These are phyloP conservation scores for Myotis findleyi DNA, from an alignment of 2,797 vertebrate species.

Conservation along the genomic window DNA sequence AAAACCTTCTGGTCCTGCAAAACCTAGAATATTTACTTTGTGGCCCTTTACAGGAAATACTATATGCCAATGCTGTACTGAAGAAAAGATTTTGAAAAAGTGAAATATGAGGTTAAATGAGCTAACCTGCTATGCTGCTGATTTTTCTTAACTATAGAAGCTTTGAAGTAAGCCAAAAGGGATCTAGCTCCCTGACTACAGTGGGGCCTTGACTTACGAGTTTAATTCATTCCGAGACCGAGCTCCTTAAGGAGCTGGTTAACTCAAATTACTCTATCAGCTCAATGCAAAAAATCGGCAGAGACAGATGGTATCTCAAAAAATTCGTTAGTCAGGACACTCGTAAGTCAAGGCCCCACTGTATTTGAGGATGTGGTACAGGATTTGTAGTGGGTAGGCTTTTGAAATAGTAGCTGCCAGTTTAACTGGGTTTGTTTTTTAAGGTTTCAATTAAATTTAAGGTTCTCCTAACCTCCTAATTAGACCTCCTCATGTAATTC, in stretches of 20 bases:
- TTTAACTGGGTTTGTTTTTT: background rate
- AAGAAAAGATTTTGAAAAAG: background rate
- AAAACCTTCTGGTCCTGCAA: background rate
- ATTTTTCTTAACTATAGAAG: background rate
- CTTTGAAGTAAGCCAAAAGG: background rate
- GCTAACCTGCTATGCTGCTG: background rate
- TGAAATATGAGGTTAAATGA: background rate
- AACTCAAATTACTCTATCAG: too few relatives aligned
- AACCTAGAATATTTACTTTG: background rate
- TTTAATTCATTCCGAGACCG: too few relatives aligned
- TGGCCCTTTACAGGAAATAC: background rate
- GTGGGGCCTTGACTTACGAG: too few relatives aligned
- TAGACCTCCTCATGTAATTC: background rate
- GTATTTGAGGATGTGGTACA: background rate
- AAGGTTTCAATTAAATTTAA: conserved; percentile 35
- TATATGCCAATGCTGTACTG: background rate
- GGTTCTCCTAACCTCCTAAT: background rate
- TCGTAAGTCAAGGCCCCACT: too few relatives aligned
- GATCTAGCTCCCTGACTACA: background rate
- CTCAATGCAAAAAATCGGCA: too few relatives aligned
- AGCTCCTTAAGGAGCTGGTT: too few relatives aligned
- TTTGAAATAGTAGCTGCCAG: background rate
- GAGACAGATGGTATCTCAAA: too few relatives aligned
- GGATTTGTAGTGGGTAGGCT: background rate
- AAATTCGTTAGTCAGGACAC: too few relatives aligned